These are phyloP conservation scores for Brenthis daphne DNA, from an alignment of 2,888 invertebrate species.

Conservation along the genomic window DNA sequence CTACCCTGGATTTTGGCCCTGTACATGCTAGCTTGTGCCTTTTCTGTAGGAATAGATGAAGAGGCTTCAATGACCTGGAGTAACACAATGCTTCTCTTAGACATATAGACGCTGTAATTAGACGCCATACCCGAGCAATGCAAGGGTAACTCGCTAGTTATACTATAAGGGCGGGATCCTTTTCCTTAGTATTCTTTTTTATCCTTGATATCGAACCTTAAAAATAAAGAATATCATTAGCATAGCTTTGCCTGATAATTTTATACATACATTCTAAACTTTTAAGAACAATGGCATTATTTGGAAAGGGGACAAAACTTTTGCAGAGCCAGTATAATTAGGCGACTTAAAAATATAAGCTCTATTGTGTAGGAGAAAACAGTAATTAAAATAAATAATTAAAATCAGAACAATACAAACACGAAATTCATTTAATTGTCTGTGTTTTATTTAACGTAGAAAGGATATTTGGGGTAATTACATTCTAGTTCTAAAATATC, in stretches of 20 bases:
- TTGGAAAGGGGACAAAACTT: constrained; percentile 37
- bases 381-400: constrained; percentile 35
- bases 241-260: neutral
- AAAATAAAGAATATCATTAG: too few relatives aligned
- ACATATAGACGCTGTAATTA: too few relatives aligned
- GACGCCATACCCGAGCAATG: too few relatives aligned
- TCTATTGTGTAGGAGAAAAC: constrained; percentile 30
- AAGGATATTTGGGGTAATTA: constrained; percentile 1
- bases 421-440: constrained; percentile 22
- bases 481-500: neutral
- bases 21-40: too few relatives aligned
- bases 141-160: too few relatives aligned
- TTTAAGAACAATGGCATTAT: constrained; percentile 39
- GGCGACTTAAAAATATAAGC: constrained; percentile 36
- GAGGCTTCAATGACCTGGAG: too few relatives aligned
- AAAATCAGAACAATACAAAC: constrained; percentile 23
- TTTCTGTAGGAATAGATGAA: too few relatives aligned
- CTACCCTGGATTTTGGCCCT: too few relatives aligned
- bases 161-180: too few relatives aligned
- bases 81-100: too few relatives aligned
- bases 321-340: constrained; percentile 37
- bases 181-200: too few relatives aligned
- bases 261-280: constrained; percentile 30
- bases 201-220: too few relatives aligned
- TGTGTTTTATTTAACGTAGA: neutral